Base-by-base conservation (phyloP, 2,888 invertebrate species). In the Drosophila percnosoma region DNA sequence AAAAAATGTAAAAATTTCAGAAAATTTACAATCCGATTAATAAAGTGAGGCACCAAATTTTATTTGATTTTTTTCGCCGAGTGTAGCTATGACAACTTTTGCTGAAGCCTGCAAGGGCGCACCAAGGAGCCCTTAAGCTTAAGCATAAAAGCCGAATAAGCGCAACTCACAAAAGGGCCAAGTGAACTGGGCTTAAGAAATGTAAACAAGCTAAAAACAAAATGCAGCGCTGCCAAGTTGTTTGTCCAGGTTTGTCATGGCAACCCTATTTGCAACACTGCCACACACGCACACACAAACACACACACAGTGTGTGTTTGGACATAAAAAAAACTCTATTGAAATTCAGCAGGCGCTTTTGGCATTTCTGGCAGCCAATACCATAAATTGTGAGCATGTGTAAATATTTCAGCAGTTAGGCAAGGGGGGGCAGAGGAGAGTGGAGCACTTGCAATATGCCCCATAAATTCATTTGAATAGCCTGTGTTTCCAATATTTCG, bases 141-240 rank as follows among this genome's bases (percentile, higher is more conserved):
- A 67, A 84, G 82, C 82, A 80, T 82, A 80, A 83, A 83, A 80
- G 80, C 68, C 75, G 69, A 75, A 82, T 82, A 71, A 73, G 75
- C 73, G 59, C 34, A 73, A 63, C 59, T 53, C 59, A 57, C 59
- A 67, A 59, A 68, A 59, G 64, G 54, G 53, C 75, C 68, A 74
- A 76, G 71, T 79, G 55, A 71, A 76, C 71, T 58, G 60, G 67
- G 54, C 75, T 75, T 71, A 67, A 66, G 67, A 67, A 76, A 70
- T 68, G 80, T 73, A 76, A 79, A 79, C 79, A 80, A 74, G 71
- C 64, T 74, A 61, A 72, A 45, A 77, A 74, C 70, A 79, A 86
- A 79, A 62, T 70, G 68, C 76, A 83, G 61, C 66, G 61, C 38
- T 53, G 79, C 57, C 24, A 49, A 62, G 67, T 71, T 80, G 82